Base-by-base conservation (phyloP, 2,888 invertebrate genomes). In the Cryptus viduatorius region DNA sequence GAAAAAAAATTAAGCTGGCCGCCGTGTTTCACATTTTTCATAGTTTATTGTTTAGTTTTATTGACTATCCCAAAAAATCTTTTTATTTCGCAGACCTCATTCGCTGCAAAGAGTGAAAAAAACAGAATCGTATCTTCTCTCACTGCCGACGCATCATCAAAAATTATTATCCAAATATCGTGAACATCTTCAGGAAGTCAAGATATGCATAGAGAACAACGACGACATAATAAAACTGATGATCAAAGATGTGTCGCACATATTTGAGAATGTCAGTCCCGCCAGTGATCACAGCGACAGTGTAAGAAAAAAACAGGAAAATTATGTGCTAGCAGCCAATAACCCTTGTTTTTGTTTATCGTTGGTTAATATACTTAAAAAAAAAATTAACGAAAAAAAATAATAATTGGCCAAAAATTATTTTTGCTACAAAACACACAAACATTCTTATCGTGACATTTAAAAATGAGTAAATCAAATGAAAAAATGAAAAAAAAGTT, bases 141-240 rank as follows among this genome's bases (percentile, higher is more conserved):
- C 96, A 8, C 94, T 99, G 59, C 97, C 98, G 0, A 92, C 94
- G 10, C 95, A 95, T 61, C 98, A 99, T 92, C 97, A 97, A 92
- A 95, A 95, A 61, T 95, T 98, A 88, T 94, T 99, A 1, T 94
- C 95, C 1, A 96, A 96, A 84, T 99, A 98, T 92, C 95, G 95
- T 61, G 95, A 96, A 2, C 97, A 98, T 92, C 94, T 99, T 61
- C 94, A 96, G 31, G 95, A 95, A 79, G 95, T 98, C 72, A 96
- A 96, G 90, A 95, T 95, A 75, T 98, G 98, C 91, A 96, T 99
- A 59, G 97, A 97, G 87, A 96, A 97, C 10, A 96, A 96, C 92
- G 95, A 95, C 67, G 94, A 94, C 64, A 95, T 96, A 24, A 96
- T 96, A 4, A 96, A 96, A 83, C 93, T 96, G 31, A 97, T 98